These are phyloP conservation scores for Corythornis leucogaster DNA, from an alignment of 2,797 vertebrate species.

Conservation along the genomic window DNA sequence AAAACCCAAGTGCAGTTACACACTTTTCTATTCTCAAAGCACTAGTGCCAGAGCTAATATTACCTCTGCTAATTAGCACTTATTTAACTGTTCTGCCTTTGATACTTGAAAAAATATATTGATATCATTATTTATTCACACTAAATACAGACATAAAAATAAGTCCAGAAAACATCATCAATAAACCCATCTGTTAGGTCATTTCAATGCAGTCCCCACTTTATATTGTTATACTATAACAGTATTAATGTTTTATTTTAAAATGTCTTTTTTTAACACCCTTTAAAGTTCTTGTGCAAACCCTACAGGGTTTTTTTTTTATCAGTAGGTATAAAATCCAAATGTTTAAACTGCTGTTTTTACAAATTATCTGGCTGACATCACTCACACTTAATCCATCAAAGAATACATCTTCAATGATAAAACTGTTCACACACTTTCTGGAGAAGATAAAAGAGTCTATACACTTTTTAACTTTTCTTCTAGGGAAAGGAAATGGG, in stretches of 20 bases:
- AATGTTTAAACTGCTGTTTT: background rate
- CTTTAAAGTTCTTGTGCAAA: background rate
- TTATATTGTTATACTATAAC: fast-evolving
- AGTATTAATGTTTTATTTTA: background rate
- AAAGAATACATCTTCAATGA: background rate
- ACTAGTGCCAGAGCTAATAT: background rate
- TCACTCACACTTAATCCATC: background rate
- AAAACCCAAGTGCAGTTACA: background rate
- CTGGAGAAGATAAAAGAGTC: background rate
- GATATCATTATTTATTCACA: background rate
- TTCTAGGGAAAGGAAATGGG: background rate
- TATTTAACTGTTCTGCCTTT: background rate
- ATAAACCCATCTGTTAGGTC: background rate
- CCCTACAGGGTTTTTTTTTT: background rate
- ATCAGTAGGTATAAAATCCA: background rate
- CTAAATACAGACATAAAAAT: background rate
- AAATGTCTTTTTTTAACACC: background rate
- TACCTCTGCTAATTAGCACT: background rate
- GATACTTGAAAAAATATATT: background rate
- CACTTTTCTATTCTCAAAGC: background rate
- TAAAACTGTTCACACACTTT: background rate
- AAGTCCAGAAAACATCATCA: background rate
- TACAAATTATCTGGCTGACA: background rate
- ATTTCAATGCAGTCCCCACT: background rate
- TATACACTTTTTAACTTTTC: background rate